These are phyloP conservation scores for Metacarcinus magister DNA, from an alignment of 2,888 invertebrate genomes.

Conservation along the genomic window DNA sequence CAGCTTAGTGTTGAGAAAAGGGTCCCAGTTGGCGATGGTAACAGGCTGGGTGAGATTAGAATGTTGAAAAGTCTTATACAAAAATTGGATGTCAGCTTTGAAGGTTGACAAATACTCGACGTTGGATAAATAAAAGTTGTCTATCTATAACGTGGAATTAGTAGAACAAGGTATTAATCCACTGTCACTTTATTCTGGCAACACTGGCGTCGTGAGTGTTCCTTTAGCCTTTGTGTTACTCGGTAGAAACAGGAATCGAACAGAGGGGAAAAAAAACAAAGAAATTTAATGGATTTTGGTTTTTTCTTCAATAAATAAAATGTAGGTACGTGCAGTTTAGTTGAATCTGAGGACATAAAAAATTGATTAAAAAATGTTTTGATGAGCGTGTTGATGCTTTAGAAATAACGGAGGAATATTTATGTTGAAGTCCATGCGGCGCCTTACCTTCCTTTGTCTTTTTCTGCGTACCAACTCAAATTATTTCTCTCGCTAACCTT, in stretches of 20 bases:
- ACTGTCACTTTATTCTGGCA: not conserved
- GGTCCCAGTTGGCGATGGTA: not conserved
- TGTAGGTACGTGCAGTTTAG: not conserved
- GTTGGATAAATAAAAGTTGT: not conserved
- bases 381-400: not conserved
- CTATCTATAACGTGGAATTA: not conserved
- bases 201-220: not conserved
- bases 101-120: not conserved
- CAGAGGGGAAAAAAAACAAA: not conserved
- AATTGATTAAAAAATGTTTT: not conserved
- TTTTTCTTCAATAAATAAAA: not conserved
- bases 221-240: not conserved
- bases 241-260: not conserved
- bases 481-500: not conserved
- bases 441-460: not conserved
- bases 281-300: not conserved
- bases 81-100: constrained; percentile 26
- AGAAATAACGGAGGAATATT: not conserved
- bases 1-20: not conserved
- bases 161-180: too few species aligned
- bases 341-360: not conserved
- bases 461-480: not conserved
- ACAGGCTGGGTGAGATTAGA: not conserved
- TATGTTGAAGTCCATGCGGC: not conserved
- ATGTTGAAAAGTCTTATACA: constrained; percentile 8